Evolutionary conservation across 1,140 invertebrate genomes (phyloP).

Genomic region (Papilio polytes): DNA sequence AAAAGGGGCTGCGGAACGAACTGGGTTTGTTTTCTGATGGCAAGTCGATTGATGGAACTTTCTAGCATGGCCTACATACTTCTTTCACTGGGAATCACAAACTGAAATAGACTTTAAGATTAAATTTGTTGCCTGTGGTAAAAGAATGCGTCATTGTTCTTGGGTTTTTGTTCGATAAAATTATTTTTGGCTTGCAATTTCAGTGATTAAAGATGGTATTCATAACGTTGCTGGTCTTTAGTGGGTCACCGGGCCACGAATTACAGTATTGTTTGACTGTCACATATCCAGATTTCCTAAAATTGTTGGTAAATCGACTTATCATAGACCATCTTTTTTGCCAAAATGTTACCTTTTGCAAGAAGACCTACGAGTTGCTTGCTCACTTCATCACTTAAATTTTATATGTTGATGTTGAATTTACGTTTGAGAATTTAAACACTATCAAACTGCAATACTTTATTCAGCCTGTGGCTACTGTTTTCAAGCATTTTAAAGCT

Average conservation of each 20-base stretch:
- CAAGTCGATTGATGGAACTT: slow-evolving; percentile 44
- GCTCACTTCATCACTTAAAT: no score
- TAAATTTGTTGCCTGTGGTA: slow-evolving; percentile 4
- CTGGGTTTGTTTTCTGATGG: slow-evolving; percentile 75
- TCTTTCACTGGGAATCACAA: slow-evolving; percentile 4
- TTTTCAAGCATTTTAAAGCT: neutral
- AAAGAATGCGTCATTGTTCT: slow-evolving; percentile 4
- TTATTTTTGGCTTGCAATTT: slow-evolving; percentile 6
- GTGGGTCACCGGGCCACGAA: neutral
- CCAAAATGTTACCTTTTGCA: no score
- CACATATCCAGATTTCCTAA: neutral
- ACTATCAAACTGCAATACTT: no score
- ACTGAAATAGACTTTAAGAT: slow-evolving; percentile 3
- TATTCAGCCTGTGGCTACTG: no score
- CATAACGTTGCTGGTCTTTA: neutral
- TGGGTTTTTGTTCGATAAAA: neutral
- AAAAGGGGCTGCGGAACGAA: slow-evolving; percentile 67
- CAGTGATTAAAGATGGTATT: neutral
- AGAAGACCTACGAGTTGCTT: no score
- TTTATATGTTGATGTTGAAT: no score
- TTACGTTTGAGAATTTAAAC: no score
- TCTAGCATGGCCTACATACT: slow-evolving; percentile 27
- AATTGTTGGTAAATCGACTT: neutral
- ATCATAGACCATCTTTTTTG: neutral
- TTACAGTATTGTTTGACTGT: neutral